Base-by-base conservation (phyloP, 2,797 vertebrate genomes). In the Ctenopoma multispine region DNA sequence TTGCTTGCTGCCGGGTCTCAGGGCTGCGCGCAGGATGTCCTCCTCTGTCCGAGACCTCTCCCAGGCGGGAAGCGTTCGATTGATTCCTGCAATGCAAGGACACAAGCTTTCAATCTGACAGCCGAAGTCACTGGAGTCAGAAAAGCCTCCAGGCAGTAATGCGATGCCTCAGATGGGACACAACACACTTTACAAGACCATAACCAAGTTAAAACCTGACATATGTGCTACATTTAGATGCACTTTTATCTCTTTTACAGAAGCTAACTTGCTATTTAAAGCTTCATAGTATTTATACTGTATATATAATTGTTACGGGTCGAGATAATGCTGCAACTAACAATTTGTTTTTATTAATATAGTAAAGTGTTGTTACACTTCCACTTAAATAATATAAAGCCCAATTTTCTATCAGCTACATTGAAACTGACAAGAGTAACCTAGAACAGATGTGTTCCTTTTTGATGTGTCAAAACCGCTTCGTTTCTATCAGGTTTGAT, bases 1-100 rank as follows among this genome's bases (percentile, higher is more conserved):
- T 79, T 80, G 95, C 85, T 83, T 95, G 75, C 80, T 61, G 15
- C 92, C 91, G 0, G 92, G 95, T 64, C 87, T 94, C 38, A 99
- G 92, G 0, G 97, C 97, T 0, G 98, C 97, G 0, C 93, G 93
- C 29, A 99, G 94, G 68, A 99, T 99, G 89, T 99, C 98, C 83
- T 99, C 98, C 87, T 99, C 98, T 0, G 98, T 99, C 81, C 90
- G 96, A 36, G 98, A 99, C 36, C 98, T 95, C 40, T 99, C 97
- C 91, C 96, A 93, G 71, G 95, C 79, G 0, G 97, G 96, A 46
- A 96, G 93, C 54, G 95, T 93, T 24, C 97, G 95, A 85, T 94
- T 97, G 89, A 99, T 99, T 77, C 98, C 98, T 99, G 54, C 1
- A 27, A 61, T 3, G 14, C 23, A 60, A 68, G 18, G 11, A 62